phyloP scores from a whole-genome alignment of 2,888 invertebrate species.

The Lepidocyrtinus sp. region DNA sequence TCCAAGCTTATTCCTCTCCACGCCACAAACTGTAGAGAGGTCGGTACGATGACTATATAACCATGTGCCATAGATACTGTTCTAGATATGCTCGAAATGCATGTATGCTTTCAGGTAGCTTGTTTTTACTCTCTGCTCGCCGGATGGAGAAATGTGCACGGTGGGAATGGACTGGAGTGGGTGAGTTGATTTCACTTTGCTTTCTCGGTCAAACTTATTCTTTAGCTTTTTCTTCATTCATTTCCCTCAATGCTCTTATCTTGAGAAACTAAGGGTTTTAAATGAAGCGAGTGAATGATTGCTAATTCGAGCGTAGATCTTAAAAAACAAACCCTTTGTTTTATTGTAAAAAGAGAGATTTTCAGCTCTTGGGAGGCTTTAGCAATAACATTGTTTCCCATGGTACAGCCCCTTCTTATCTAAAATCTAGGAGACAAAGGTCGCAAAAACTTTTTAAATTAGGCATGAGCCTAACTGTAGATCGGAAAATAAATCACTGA shows the following conservation, averaged over 20 bases:
- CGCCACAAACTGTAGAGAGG: background rate
- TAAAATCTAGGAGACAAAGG: too few species aligned
- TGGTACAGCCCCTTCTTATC: too few species aligned
- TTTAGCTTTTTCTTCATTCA: background rate
- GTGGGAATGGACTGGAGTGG: constrained; percentile 44
- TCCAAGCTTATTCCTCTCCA: constrained; percentile 1
- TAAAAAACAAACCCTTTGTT: too few species aligned
- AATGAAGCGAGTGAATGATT: constrained; percentile 6
- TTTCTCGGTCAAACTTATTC: background rate
- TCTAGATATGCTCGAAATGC: too few species aligned
- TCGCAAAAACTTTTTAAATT: too few species aligned
- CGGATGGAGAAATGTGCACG: constrained; percentile 25
- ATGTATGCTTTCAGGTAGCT: background rate
- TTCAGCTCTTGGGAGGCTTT: too few species aligned
- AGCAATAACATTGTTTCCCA: too few species aligned
- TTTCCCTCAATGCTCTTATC: constrained; percentile 3
- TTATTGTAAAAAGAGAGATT: too few species aligned
- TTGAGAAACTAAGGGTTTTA: background rate
- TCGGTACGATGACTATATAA: background rate
- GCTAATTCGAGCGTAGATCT: background rate
- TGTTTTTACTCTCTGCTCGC: background rate
- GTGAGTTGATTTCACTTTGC: constrained; percentile 13
- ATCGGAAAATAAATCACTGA: too few species aligned
- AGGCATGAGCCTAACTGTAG: too few species aligned
- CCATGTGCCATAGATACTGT: too few species aligned